Evolutionary conservation across 2,113 vertebrate species (phyloP).

Genomic region (Rallus limicola): DNA sequence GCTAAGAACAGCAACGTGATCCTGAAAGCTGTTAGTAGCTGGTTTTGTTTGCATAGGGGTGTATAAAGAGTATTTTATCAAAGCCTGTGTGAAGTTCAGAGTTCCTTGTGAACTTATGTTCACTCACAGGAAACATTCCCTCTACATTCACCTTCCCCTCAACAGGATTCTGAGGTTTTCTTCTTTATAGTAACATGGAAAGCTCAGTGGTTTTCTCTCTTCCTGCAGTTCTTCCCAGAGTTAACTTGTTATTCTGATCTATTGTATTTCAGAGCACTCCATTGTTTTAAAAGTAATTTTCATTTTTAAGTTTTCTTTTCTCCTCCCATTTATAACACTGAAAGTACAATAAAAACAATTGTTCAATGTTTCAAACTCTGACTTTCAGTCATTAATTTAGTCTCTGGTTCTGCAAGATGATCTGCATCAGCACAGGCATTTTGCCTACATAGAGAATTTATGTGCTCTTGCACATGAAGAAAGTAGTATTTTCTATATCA

Average conservation of each 20-base stretch:
- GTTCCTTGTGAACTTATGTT: not conserved
- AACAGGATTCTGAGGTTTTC: not conserved
- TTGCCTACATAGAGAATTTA: not conserved
- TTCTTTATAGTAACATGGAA: not conserved
- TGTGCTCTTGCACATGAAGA: not conserved
- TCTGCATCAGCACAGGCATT: not conserved
- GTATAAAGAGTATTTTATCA: not conserved
- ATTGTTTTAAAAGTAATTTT: not conserved
- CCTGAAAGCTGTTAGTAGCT: not conserved
- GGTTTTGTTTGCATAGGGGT: not conserved
- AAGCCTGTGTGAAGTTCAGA: not conserved
- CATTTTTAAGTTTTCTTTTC: not conserved
- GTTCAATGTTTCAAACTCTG: not conserved
- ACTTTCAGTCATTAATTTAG: not conserved
- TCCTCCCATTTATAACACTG: not conserved
- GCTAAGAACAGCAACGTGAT: not conserved
- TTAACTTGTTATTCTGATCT: not conserved
- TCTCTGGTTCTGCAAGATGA: not conserved
- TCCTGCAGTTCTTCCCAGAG: not conserved
- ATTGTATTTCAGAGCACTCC: not conserved
- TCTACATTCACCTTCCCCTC: not conserved
- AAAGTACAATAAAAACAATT: not conserved
- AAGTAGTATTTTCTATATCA: not conserved
- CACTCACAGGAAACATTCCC: not conserved
- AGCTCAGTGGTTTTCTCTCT: not conserved